Evolutionary conservation across 2,888 invertebrate genomes (phyloP).

Genomic region (Amitus sp.): DNA sequence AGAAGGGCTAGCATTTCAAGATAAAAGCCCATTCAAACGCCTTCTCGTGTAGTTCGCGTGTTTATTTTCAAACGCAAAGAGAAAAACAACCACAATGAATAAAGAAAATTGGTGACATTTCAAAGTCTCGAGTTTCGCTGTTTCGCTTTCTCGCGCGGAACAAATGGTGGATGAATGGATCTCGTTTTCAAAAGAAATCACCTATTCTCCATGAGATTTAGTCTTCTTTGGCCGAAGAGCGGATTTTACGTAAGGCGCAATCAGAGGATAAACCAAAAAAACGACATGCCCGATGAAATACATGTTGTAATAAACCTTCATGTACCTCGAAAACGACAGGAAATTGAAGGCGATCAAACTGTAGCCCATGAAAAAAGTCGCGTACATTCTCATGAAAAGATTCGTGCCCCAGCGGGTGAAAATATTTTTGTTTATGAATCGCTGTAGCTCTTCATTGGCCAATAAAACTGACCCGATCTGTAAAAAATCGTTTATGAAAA

Average conservation of each 20-base stretch:
- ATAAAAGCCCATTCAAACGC: no score
- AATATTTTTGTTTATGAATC: constrained; percentile 63
- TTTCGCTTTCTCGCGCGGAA: no score
- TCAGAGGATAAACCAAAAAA: constrained; percentile 74
- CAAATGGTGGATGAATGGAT: no score
- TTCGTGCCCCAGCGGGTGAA: constrained; percentile 67
- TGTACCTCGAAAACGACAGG: constrained; percentile 77
- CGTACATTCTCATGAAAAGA: constrained; percentile 75
- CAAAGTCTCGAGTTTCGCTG: no score
- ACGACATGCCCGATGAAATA: constrained; percentile 78
- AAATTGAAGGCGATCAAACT: constrained; percentile 80
- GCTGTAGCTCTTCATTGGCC: constrained; percentile 67
- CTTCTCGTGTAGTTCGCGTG: no score
- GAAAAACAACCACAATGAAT: no score
- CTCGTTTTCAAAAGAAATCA: neutral
- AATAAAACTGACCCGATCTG: constrained; percentile 70
- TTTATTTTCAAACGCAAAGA: no score
- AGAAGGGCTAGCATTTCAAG: no score
- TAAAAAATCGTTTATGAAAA: no score
- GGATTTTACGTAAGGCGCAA: constrained; percentile 62
- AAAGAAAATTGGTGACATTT: no score
- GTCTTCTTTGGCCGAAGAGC: constrained; percentile 45
- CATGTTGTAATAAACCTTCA: constrained; percentile 71
- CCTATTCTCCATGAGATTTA: constrained; percentile 40
- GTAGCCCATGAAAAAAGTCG: constrained; percentile 86